Conservation (phyloP, 1,140 invertebrate genomes). For the Colletes gigas region DNA sequence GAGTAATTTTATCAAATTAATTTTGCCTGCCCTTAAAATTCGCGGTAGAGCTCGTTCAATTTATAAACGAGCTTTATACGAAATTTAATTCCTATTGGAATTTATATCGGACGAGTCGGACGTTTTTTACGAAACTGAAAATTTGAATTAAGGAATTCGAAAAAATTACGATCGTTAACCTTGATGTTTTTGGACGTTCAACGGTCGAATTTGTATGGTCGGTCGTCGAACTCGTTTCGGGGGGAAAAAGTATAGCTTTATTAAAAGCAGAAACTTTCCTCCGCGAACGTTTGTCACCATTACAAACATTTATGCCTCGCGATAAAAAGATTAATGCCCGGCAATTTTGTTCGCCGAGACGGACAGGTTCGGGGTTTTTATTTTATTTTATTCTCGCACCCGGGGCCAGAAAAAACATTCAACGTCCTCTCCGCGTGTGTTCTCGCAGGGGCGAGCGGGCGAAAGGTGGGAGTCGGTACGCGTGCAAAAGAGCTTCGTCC, state of each 20-base stretch:
- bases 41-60: too few species aligned
- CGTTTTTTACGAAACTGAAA: too few species aligned
- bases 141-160: too few species aligned
- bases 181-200: too few species aligned
- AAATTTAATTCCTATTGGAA: too few species aligned
- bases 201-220: too few species aligned
- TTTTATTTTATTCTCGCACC: not conserved
- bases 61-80: too few species aligned
- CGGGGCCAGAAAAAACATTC: not conserved
- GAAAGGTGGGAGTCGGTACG: not conserved
- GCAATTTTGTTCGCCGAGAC: constrained; percentile 5
- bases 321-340: constrained; percentile 40
- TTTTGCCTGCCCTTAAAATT: too few species aligned
- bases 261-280: constrained; percentile 1
- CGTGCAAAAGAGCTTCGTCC: not conserved
- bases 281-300: constrained; percentile 15
- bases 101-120: too few species aligned
- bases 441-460: not conserved
- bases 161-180: too few species aligned
- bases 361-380: not conserved
- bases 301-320: constrained; percentile 27
- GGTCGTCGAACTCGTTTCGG: not conserved
- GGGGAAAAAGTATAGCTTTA: constrained; percentile 19
- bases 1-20: too few species aligned
- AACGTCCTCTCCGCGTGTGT: not conserved